These are phyloP conservation scores for Agelastica alni DNA, from an alignment of 2,888 invertebrate genomes.

Conservation along the genomic window DNA sequence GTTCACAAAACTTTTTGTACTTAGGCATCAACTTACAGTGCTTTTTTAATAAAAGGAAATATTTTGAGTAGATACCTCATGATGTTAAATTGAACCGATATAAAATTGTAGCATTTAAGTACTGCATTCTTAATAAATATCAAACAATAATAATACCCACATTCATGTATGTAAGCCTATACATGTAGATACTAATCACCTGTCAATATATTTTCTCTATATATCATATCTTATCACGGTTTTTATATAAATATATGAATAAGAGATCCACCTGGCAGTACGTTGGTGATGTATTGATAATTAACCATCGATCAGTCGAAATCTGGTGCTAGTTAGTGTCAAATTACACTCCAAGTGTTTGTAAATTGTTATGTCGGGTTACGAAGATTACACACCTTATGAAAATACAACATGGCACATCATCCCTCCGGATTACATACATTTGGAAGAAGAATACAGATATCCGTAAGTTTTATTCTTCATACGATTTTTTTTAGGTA, in stretches of 20 bases:
- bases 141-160: too few relatives aligned
- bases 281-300: slow-evolving; percentile 37
- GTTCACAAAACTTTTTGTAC: too few relatives aligned
- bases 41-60: too few relatives aligned
- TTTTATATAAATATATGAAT: slow-evolving; percentile 44
- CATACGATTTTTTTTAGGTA: slow-evolving; percentile 2
- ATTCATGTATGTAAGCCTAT: too few relatives aligned
- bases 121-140: too few relatives aligned
- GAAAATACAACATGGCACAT: slow-evolving; percentile 70
- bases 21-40: too few relatives aligned
- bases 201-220: slow-evolving; percentile 39
- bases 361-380: slow-evolving; percentile 59
- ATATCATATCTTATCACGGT: slow-evolving; percentile 44
- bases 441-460: slow-evolving; percentile 71
- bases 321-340: slow-evolving; percentile 20
- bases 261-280: slow-evolving; percentile 46
- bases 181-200: slow-evolving; percentile 38
- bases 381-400: slow-evolving; percentile 62
- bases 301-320: slow-evolving; percentile 30
- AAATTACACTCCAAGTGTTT: slow-evolving; percentile 4
- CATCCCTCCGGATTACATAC: slow-evolving; percentile 72
- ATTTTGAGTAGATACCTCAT: too few relatives aligned
- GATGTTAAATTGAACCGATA: too few relatives aligned
- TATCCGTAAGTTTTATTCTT: slow-evolving; percentile 67
- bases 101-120: too few relatives aligned